Conservation (phyloP, 1,140 invertebrate species). For the Metopolophium dirhodum region DNA sequence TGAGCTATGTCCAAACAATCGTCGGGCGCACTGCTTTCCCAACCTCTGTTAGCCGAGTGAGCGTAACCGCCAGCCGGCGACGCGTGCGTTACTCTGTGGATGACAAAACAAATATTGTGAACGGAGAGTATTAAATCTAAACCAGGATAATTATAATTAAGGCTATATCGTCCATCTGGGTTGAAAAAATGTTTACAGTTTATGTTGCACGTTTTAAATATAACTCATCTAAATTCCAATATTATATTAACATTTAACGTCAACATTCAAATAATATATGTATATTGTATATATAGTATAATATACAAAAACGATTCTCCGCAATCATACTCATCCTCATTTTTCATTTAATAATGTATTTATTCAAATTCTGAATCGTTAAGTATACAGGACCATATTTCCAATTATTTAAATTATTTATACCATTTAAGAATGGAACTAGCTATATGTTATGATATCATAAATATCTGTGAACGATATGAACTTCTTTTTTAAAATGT, state of each 20-base stretch:
- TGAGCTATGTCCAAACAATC: slow-evolving; percentile 68
- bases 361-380: neutral
- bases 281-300: neutral
- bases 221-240: neutral
- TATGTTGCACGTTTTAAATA: neutral
- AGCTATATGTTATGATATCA: too few relatives aligned
- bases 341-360: neutral
- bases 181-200: neutral
- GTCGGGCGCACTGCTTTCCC: slow-evolving; percentile 66
- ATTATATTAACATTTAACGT: neutral
- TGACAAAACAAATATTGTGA: neutral
- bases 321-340: neutral
- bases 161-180: neutral
- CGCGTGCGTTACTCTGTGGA: slow-evolving; percentile 74
- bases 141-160: neutral
- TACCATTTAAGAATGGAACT: too few relatives aligned
- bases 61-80: slow-evolving; percentile 79
- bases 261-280: neutral
- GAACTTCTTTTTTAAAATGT: too few relatives aligned
- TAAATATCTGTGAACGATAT: too few relatives aligned
- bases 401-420: too few relatives aligned
- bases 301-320: neutral
- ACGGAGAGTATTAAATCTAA: neutral
- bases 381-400: neutral
- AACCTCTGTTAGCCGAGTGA: slow-evolving; percentile 71